phyloP scores from a whole-genome alignment of 2,888 invertebrate species.

The Gnatocerus cornutus region DNA sequence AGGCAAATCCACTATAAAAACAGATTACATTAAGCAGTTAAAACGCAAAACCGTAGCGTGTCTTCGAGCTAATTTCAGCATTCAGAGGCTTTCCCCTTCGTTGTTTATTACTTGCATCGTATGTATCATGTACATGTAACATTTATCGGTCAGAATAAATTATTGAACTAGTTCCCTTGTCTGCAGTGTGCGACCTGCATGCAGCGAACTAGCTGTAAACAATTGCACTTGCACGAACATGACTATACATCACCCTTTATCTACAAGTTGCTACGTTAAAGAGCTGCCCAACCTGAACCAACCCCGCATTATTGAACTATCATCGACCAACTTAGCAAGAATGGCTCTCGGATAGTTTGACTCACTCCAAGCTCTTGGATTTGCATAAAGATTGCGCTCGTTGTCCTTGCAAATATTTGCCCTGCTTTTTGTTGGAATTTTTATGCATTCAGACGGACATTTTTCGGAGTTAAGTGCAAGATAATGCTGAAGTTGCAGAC shows the following conservation, averaged over 20 bases:
- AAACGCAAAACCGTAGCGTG: constrained; percentile 21
- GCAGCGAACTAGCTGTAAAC: constrained; percentile 54
- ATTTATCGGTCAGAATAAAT: constrained; percentile 56
- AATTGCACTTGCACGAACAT: constrained; percentile 56
- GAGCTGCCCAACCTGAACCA: constrained; percentile 54
- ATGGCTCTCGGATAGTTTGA: constrained; percentile 43
- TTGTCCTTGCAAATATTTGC: constrained; percentile 48
- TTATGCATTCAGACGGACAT: constrained; percentile 35
- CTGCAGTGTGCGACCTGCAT: constrained; percentile 55
- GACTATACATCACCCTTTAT: constrained; percentile 56
- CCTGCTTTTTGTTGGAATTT: constrained; percentile 23
- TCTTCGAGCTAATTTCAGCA: constrained; percentile 4
- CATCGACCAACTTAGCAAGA: constrained; percentile 52
- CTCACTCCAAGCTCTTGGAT: constrained; percentile 37
- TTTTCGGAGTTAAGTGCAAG: constrained; percentile 21
- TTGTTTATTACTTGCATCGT: constrained; percentile 35
- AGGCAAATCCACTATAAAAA: constrained; percentile 3
- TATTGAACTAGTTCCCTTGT: constrained; percentile 53
- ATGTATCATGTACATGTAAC: constrained; percentile 56
- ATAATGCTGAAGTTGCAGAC: constrained; percentile 31
- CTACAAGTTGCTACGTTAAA: constrained; percentile 55
- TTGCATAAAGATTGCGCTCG: constrained; percentile 47
- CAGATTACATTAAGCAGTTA: constrained; percentile 7
- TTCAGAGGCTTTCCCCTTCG: constrained; percentile 13
- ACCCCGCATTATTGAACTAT: constrained; percentile 54